Evolutionary conservation across 2,113 vertebrate genomes (phyloP).

Genomic region (Tragelaphus scriptus): DNA sequence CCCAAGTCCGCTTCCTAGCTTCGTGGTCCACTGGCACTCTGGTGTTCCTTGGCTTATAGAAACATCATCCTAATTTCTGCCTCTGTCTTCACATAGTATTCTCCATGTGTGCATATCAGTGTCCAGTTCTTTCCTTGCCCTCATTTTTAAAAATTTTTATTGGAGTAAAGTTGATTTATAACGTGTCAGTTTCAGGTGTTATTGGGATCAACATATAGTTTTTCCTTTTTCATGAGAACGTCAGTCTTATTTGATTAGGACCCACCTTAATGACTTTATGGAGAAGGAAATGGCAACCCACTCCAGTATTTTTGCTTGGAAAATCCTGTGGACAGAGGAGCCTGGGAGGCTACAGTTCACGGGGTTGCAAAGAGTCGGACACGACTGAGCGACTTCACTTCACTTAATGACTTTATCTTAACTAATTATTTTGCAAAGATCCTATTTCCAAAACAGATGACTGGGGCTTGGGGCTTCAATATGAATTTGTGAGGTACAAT

Average conservation of each 20-base stretch:
- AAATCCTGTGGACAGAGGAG: too few species aligned
- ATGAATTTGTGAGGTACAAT: not conserved
- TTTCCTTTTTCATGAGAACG: not conserved
- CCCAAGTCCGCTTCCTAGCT: rapidly evolving
- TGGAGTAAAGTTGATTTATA: not conserved
- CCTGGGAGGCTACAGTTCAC: too few species aligned
- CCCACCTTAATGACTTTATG: not conserved
- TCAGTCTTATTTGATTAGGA: not conserved
- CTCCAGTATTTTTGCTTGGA: too few species aligned
- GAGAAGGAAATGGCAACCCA: too few species aligned
- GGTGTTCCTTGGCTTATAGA: not conserved
- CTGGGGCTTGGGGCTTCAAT: not conserved
- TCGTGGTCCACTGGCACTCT: rapidly evolving
- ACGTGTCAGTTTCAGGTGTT: not conserved
- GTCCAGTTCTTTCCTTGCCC: not conserved
- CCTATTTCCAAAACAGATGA: not conserved
- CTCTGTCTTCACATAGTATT: not conserved
- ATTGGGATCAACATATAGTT: not conserved
- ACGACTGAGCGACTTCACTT: too few species aligned
- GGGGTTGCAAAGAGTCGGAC: too few species aligned
- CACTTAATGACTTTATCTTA: not conserved
- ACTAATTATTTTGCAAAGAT: not conserved
- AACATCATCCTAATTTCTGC: not conserved
- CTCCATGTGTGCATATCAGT: not conserved
- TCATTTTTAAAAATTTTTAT: not conserved